Conservation (phyloP, 2,797 vertebrate species). For the Fratercula arctica region DNA sequence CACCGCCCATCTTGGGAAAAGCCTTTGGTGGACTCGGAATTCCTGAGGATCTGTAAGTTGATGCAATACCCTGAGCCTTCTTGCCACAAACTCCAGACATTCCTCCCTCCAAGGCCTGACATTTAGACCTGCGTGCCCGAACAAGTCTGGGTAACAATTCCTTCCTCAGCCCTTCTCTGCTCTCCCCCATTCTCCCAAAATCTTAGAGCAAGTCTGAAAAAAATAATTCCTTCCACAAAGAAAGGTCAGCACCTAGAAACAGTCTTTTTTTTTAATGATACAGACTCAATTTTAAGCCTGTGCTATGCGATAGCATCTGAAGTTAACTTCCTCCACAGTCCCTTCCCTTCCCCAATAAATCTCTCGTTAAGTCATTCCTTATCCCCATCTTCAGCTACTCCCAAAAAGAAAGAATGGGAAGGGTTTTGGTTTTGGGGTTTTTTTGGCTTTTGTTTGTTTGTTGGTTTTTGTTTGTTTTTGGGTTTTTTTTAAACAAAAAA, state of each 20-base stretch:
- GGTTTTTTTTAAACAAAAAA: neutral
- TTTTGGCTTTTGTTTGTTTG: too few relatives aligned
- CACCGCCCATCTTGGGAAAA: neutral
- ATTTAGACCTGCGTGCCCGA: conserved; percentile 34
- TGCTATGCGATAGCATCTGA: neutral
- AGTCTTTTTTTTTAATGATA: neutral
- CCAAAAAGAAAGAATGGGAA: neutral
- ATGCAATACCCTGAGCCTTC: neutral
- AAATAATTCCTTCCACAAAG: neutral
- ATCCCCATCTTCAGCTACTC: neutral
- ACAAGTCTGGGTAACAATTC: neutral
- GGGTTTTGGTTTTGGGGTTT: too few relatives aligned
- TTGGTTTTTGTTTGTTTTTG: too few relatives aligned
- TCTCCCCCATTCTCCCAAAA: neutral
- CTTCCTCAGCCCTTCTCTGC: conserved; percentile 14
- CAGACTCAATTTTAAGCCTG: neutral
- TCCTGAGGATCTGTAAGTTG: neutral
- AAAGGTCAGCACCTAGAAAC: conserved; percentile 29
- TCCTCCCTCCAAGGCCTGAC: conserved; percentile 40
- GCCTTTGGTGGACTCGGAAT: neutral
- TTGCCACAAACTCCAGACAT: conserved; percentile 22
- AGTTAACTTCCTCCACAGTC: neutral
- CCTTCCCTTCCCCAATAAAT: neutral
- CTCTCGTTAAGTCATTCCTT: neutral
- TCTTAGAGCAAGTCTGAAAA: neutral